Percentiles rank a stretch among this genome's conserved stretches.
phyloP scores from a whole-genome alignment of 2,888 invertebrate species.

The Macrophya annulata region DNA sequence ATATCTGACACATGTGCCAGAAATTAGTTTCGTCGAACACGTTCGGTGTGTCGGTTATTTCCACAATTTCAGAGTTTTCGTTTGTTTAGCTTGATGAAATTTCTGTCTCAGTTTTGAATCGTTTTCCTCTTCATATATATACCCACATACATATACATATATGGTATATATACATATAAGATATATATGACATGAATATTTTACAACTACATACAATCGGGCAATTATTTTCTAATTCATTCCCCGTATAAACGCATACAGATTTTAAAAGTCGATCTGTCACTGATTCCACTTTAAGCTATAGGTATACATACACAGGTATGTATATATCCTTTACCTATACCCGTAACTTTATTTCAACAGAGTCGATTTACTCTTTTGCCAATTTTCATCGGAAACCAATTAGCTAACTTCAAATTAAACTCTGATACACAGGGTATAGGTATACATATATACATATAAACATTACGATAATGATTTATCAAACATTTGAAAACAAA shows the following conservation, averaged over 20 bases:
- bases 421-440: not conserved
- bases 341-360: too few species aligned
- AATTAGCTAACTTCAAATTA: conserved; percentile 4
- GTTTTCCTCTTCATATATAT: not conserved
- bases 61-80: conserved; percentile 41
- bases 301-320: too few species aligned
- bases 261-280: conserved; percentile 34
- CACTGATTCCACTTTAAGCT: not conserved
- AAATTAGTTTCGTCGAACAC: conserved; percentile 50
- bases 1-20: conserved; percentile 46
- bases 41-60: conserved; percentile 25
- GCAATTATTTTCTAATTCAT: conserved; percentile 42
- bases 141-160: not conserved
- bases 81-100: conserved; percentile 49
- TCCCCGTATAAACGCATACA: not conserved
- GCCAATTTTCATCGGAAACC: conserved; percentile 11
- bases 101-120: conserved; percentile 46
- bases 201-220: not conserved
- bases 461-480: too few species aligned
- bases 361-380: conserved; percentile 6
- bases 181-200: not conserved
- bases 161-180: not conserved
- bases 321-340: too few species aligned
- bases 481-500: not conserved
- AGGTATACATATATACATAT: too few species aligned